phyloP scores from a whole-genome alignment of 2,113 vertebrate species.

The Hylia prasina region DNA sequence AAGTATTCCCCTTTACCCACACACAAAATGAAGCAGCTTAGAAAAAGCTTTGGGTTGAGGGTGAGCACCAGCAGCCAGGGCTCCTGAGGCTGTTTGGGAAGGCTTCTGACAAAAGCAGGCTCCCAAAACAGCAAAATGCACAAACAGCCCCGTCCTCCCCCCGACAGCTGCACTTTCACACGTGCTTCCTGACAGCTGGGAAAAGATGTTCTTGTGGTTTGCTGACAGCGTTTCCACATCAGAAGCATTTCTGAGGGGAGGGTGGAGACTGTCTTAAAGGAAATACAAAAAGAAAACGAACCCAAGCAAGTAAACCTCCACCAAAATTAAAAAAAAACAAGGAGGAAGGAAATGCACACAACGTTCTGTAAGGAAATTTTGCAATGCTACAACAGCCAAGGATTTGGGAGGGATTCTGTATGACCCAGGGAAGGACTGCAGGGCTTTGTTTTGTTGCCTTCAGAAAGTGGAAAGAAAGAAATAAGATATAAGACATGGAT shows the following conservation, averaged over 20 bases:
- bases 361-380: not conserved
- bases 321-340: not conserved
- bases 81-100: not conserved
- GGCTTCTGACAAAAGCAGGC: not conserved
- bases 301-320: not conserved
- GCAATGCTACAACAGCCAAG: not conserved
- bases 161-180: not conserved
- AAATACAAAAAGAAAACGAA: not conserved
- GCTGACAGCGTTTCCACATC: not conserved
- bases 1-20: not conserved
- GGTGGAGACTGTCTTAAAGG: not conserved
- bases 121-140: not conserved
- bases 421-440: not conserved
- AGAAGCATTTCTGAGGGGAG: not conserved
- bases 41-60: rapidly evolving
- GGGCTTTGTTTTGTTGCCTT: not conserved
- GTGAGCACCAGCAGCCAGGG: not conserved
- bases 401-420: not conserved
- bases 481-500: not conserved
- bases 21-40: not conserved
- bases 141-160: not conserved
- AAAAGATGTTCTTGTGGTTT: not conserved
- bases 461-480: not conserved
- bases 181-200: not conserved
- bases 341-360: not conserved